Conservation (phyloP, 2,888 invertebrate species). For the Fragum whitleyi region DNA sequence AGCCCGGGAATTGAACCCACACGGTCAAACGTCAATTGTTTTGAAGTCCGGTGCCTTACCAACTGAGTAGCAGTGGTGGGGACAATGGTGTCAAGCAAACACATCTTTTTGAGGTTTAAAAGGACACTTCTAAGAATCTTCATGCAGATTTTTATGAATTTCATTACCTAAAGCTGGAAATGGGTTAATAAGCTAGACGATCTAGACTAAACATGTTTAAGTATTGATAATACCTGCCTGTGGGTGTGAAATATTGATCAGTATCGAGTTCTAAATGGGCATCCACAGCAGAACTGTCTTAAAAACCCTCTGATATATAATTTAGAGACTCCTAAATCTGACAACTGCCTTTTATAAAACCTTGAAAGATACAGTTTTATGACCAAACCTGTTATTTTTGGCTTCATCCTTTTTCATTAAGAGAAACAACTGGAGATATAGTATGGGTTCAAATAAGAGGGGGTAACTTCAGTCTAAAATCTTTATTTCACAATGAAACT, state of each 20-base stretch:
- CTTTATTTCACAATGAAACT: too few relatives aligned
- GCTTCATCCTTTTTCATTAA: not conserved
- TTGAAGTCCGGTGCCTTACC: too few relatives aligned
- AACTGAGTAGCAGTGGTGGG: too few relatives aligned
- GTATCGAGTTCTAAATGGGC: not conserved
- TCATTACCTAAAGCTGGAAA: too few relatives aligned
- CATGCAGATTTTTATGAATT: not conserved
- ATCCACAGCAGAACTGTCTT: not conserved
- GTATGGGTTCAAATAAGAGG: too few relatives aligned
- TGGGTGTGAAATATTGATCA: constrained; percentile 13
- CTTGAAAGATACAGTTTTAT: constrained; percentile 9
- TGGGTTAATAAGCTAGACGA: not conserved
- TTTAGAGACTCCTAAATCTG: constrained; percentile 22
- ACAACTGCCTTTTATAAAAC: constrained; percentile 24
- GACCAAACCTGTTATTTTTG: not conserved
- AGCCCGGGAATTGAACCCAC: too few relatives aligned
- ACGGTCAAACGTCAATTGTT: too few relatives aligned
- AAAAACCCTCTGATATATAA: constrained; percentile 25
- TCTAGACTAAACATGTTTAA: constrained; percentile 5
- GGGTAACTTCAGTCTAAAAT: too few relatives aligned
- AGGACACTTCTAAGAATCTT: too few relatives aligned
- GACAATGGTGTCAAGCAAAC: too few relatives aligned
- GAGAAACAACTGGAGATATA: too few relatives aligned
- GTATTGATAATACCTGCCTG: not conserved
- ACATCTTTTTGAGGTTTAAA: too few relatives aligned